Conservation (phyloP, 35 echinoderm and acorn worm species). For the Hemicentrotus pulcherrimus region DNA sequence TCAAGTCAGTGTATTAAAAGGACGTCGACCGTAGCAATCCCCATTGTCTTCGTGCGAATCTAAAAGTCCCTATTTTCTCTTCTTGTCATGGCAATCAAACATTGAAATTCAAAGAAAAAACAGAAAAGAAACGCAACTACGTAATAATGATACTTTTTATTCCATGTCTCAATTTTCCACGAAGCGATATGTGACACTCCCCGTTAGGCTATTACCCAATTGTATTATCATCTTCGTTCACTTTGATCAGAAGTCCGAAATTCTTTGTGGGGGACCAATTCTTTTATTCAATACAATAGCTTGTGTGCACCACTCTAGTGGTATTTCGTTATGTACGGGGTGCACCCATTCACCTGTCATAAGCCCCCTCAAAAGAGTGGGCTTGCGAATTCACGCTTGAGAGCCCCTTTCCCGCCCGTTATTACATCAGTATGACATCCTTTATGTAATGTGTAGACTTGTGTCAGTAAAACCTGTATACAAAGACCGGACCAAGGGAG, state of each 20-base stretch:
- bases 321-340: background rate
- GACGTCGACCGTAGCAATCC: too few relatives aligned
- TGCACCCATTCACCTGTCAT: background rate
- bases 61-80: too few relatives aligned
- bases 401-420: background rate
- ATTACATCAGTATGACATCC: too few relatives aligned
- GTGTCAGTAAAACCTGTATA: too few relatives aligned
- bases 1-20: too few relatives aligned
- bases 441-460: too few relatives aligned
- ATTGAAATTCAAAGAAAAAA: too few relatives aligned
- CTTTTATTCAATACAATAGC: background rate
- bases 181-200: background rate
- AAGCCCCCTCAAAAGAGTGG: background rate
- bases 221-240: too few relatives aligned
- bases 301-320: background rate
- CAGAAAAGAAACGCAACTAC: too few relatives aligned
- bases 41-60: too few relatives aligned
- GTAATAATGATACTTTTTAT: background rate
- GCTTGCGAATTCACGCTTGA: background rate
- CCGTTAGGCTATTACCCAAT: background rate
- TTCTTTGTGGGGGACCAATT: background rate
- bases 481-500: too few relatives aligned
- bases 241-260: background rate
- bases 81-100: too few relatives aligned
- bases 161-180: background rate